Evolutionary conservation across 1,140 invertebrate genomes (phyloP), one percentile per base, ranked within the genome.

Genomic region (Zeugodacus cucurbitae): DNA sequence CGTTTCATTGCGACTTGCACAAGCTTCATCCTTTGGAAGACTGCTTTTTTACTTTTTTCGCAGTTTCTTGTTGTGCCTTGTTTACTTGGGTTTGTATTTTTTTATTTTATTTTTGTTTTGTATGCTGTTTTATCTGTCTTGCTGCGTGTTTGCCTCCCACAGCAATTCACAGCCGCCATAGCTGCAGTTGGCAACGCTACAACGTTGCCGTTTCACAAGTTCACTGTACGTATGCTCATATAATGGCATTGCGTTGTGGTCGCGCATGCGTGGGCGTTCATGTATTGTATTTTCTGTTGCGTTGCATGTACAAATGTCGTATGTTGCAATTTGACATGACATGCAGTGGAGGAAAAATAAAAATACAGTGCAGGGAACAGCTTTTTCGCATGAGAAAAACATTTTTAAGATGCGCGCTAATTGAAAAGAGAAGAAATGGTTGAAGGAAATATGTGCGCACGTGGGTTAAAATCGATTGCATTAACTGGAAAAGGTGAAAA

Each of bases 271-370:
- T 82, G 74, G 74, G 74, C 41, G 74, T 78, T 6, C 37, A 22
- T 78, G 70, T 44, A 54, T 17, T 54, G 14, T 20, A 54, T 54
- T 54, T 54, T 54, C 14, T 54, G 48, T 54, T 54, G 20, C 17
- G 26, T 82, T 54, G 74, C 41, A 82, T 82, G 74, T 54, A 82
- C 74, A 82, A 82, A 82, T 54, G 74, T 82, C 74, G 74, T 82
- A 82, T 82, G 74, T 54, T 82, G 74, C 74, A 82, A 82, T 82
- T 82, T 82, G 44, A 82, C 74, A 82, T 82, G 74, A 82, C 74
- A 48, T 82, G 74, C 48, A 22, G 37, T 14, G 1, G 22, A 3
- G 22, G 37, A 14, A 44, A 78, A 82, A 82, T 41, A 2, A 82
- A 82, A 82, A 82, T 0, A 82, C 48, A 74, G 6, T 22, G 48